Evolutionary conservation across 1,140 invertebrate species (phyloP).

Genomic region (Manduca sexta): DNA sequence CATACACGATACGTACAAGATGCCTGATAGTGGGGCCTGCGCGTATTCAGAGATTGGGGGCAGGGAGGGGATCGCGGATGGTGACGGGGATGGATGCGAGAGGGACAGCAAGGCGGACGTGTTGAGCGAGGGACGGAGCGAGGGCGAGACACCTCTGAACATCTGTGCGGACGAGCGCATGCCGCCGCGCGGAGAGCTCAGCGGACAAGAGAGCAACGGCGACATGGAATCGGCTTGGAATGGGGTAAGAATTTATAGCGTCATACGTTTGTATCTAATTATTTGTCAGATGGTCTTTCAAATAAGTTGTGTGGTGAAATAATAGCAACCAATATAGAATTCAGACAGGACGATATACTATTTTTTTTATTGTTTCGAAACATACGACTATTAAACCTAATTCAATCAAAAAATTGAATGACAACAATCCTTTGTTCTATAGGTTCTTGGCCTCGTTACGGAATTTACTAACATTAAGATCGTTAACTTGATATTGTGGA

Average conservation of each 20-base stretch:
- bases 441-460: no score
- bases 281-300: no score
- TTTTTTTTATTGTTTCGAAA: no score
- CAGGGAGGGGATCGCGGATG: constrained; percentile 23
- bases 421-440: no score
- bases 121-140: constrained; percentile 73
- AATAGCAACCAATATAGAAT: no score
- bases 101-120: constrained; percentile 65
- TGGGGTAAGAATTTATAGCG: constrained; percentile 47
- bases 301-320: no score
- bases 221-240: constrained; percentile 81
- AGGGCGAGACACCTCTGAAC: constrained; percentile 77
- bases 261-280: no score
- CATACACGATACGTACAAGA: constrained; percentile 63
- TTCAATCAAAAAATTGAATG: no score
- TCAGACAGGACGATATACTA: no score
- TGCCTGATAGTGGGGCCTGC: constrained; percentile 46
- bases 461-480: no score
- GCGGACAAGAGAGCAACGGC: constrained; percentile 87
- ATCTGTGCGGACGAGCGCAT: constrained; percentile 88
- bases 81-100: constrained; percentile 35
- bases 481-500: no score
- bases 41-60: constrained; percentile 46
- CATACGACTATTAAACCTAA: no score
- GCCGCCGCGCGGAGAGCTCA: constrained; percentile 87